Evolutionary conservation across 1,140 invertebrate genomes (phyloP).

Genomic region (Drosophila lacertosa): DNA sequence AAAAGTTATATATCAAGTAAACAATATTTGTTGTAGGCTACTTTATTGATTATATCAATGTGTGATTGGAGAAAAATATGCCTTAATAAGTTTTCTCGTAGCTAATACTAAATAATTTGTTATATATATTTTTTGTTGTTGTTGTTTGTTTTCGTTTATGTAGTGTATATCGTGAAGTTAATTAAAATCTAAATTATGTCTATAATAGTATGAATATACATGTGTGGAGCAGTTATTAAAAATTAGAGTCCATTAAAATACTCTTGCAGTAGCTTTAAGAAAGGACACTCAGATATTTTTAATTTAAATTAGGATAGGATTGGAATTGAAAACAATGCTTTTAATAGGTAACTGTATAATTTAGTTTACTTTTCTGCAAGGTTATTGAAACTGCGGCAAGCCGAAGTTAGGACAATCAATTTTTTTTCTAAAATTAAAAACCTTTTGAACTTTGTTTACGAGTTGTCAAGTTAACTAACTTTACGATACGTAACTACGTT

Average conservation of each 20-base stretch:
- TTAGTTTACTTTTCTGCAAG: neutral
- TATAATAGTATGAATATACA: neutral
- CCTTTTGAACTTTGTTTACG: neutral
- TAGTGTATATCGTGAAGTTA: neutral
- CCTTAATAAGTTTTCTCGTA: neutral
- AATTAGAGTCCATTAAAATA: neutral
- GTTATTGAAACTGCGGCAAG: neutral
- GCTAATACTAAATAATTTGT: neutral
- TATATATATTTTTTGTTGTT: neutral
- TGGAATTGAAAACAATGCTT: too few relatives aligned
- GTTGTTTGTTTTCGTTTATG: too few relatives aligned
- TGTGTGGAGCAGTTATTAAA: neutral
- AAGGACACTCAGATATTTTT: too few relatives aligned
- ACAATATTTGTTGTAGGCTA: neutral
- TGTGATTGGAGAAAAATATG: neutral
- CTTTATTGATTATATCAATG: neutral
- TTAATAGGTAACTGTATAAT: neutral
- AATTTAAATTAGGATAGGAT: too few relatives aligned
- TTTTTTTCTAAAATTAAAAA: neutral
- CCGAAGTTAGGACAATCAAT: neutral
- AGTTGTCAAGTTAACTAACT: neutral
- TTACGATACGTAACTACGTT: constrained; percentile 1
- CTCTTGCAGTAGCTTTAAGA: neutral
- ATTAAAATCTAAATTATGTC: neutral
- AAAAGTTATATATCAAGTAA: neutral